A percentile compares a stretch with the other conserved stretches of the same genome.
phyloP scores from a whole-genome alignment of 2,113 vertebrate genomes.

The Macaca fascicularis region DNA sequence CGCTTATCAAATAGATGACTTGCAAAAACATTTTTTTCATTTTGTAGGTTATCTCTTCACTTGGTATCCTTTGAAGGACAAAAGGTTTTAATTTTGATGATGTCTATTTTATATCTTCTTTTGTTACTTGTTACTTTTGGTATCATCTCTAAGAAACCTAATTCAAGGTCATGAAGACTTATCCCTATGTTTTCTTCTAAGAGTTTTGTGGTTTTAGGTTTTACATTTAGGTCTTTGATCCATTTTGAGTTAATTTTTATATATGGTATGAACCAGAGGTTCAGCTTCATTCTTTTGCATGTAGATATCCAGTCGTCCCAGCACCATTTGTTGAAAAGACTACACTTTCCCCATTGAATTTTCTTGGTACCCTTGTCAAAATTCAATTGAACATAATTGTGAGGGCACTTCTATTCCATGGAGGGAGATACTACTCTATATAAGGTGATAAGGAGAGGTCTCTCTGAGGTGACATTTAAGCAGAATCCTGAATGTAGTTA shows the following conservation, averaged over 20 bases:
- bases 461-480: background rate
- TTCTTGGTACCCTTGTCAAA: constrained; percentile 24
- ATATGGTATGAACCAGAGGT: background rate
- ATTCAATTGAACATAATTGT: background rate
- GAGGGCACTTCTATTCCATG: background rate
- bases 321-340: constrained; percentile 8
- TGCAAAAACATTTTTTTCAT: background rate
- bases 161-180: constrained; percentile 23
- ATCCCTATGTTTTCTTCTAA: background rate
- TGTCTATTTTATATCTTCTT: constrained; percentile 37
- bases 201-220: background rate
- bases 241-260: constrained; percentile 41
- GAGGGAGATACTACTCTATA: background rate
- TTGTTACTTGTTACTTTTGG: constrained; percentile 32
- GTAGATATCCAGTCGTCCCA: background rate
- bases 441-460: background rate
- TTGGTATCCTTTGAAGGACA: background rate
- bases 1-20: background rate
- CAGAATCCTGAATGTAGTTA: constrained; percentile 18
- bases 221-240: constrained; percentile 6
- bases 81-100: background rate
- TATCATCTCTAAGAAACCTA: constrained; percentile 21
- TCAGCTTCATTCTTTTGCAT: constrained; percentile 2
- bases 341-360: background rate
- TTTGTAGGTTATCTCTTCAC: background rate